Percentiles rank a stretch among this genome's conserved stretches.
Conservation (phyloP, 1,140 invertebrate genomes). For the Ceratina australensis region DNA sequence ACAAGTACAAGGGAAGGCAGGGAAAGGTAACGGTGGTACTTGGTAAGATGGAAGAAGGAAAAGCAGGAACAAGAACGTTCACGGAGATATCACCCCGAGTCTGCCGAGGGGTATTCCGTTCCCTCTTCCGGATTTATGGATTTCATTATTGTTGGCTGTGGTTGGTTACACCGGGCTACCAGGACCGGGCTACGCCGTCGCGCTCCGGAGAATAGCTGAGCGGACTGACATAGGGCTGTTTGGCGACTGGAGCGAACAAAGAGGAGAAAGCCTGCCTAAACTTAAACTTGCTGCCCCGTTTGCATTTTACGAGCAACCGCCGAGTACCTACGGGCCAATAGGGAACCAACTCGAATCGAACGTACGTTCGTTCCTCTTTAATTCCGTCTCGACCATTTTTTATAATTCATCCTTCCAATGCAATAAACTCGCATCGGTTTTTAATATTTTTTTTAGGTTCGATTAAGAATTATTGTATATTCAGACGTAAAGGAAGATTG, state of each 20-base stretch:
- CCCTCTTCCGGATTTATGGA: constrained; percentile 74
- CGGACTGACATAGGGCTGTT: constrained; percentile 20
- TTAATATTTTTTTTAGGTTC: too few relatives aligned
- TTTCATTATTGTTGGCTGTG: constrained; percentile 74
- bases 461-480: too few relatives aligned
- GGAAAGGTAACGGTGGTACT: constrained; percentile 30
- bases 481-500: too few relatives aligned
- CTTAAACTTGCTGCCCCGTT: constrained; percentile 74
- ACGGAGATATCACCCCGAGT: constrained; percentile 1
- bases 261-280: constrained; percentile 63
- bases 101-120: constrained; percentile 45
- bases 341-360: constrained; percentile 66
- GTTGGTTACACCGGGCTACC: constrained; percentile 62
- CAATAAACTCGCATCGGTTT: too few relatives aligned
- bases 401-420: too few relatives aligned
- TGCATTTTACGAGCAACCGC: constrained; percentile 73
- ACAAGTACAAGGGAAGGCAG: constrained; percentile 36
- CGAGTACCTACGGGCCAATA: constrained; percentile 56
- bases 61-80: constrained; percentile 44
- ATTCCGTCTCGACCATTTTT: not conserved
- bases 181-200: constrained; percentile 25
- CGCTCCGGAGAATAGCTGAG: constrained; percentile 3
- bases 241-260: constrained; percentile 3
- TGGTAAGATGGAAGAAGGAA: not conserved
- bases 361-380: constrained; percentile 66